Evolutionary conservation across 2,113 vertebrate species (phyloP).

Genomic region (Archilochus colubris): DNA sequence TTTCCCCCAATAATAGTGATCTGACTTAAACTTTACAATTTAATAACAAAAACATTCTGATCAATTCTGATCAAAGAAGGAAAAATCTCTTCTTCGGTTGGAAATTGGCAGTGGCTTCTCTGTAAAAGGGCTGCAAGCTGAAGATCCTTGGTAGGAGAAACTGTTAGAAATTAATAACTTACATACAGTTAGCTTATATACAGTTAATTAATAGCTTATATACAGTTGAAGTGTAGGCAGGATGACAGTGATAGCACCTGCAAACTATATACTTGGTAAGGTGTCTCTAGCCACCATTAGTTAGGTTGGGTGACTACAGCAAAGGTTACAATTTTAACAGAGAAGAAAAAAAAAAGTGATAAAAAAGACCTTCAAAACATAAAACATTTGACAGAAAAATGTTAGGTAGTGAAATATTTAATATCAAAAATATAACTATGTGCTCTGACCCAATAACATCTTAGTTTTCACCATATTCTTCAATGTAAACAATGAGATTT

Average conservation of each 20-base stretch:
- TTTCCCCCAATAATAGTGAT: neutral
- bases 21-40: neutral
- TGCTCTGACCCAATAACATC: neutral
- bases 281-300: neutral
- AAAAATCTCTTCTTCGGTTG: neutral
- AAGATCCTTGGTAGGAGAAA: neutral
- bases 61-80: neutral
- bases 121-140: neutral
- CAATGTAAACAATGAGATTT: neutral
- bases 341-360: neutral
- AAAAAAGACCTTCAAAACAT: neutral
- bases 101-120: neutral
- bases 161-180: neutral
- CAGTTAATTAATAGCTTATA: neutral
- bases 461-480: neutral
- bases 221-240: neutral
- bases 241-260: neutral
- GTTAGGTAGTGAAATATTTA: neutral
- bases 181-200: neutral
- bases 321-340: neutral
- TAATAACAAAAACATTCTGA: neutral
- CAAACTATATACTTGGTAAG: neutral
- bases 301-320: neutral
- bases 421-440: neutral
- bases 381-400: neutral